Conservation (phyloP, 1,140 invertebrate species). For the Diprion similis region DNA sequence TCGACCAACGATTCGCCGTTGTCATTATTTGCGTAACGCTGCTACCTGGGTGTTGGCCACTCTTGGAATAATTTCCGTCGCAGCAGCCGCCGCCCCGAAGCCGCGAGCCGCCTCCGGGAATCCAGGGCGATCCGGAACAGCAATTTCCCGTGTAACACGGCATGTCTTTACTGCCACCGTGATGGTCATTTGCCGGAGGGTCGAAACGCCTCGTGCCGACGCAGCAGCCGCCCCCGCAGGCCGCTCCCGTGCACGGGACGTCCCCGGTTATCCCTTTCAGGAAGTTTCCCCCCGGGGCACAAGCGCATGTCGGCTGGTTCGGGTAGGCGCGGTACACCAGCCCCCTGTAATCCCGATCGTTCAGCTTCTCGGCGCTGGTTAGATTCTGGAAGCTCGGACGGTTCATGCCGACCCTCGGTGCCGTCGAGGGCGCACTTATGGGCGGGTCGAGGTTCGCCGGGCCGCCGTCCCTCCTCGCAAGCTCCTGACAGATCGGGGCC, state of each 20-base stretch:
- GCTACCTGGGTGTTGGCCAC: not conserved
- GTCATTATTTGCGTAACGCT: no score
- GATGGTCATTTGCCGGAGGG: not conserved
- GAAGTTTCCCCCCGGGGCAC: slow-evolving; percentile 36
- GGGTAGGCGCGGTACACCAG: slow-evolving; percentile 42
- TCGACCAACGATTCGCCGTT: not conserved
- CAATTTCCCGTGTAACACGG: slow-evolving; percentile 2
- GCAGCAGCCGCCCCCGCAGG: slow-evolving; percentile 20
- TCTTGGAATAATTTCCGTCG: not conserved
- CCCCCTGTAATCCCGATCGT: slow-evolving; percentile 41
- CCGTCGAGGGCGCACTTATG: not conserved
- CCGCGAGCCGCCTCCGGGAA: not conserved
- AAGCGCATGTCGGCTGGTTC: slow-evolving; percentile 44
- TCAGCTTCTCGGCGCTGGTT: slow-evolving; percentile 48
- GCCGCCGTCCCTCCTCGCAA: slow-evolving; percentile 18
- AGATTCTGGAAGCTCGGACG: slow-evolving; percentile 40
- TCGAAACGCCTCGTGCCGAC: not conserved
- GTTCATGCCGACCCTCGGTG: slow-evolving; percentile 32
- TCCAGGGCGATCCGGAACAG: not conserved
- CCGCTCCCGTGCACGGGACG: not conserved
- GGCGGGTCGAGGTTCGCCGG: slow-evolving; percentile 5
- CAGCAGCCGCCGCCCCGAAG: not conserved
- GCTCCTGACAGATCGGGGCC: slow-evolving; percentile 24
- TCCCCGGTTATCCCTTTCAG: not conserved
- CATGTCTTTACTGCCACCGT: not conserved